Percentiles rank a stretch among this genome's conserved stretches.
phyloP scores from a whole-genome alignment of 1,140 invertebrate species.

The Drosophila repleta region DNA sequence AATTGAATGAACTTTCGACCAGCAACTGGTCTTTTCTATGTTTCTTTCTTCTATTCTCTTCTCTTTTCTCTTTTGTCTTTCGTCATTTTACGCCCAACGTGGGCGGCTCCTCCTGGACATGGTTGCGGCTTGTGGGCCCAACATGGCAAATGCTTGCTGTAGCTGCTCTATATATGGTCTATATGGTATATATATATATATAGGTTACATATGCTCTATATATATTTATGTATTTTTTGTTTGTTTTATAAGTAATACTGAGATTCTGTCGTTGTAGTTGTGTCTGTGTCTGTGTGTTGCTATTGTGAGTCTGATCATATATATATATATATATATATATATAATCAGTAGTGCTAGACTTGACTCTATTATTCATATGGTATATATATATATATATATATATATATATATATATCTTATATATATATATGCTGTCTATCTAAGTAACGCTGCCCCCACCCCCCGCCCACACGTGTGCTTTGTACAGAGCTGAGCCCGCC shows the following conservation, averaged over 20 bases:
- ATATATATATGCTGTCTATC: conserved; percentile 20
- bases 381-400: too few species aligned
- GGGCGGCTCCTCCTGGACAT: conserved; percentile 9
- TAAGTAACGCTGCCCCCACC: conserved; percentile 64
- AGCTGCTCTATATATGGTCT: background rate
- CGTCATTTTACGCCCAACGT: conserved; percentile 30
- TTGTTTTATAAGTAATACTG: conserved; percentile 69
- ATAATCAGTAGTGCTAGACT: too few species aligned
- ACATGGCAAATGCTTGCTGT: conserved; percentile 39
- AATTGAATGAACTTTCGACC: background rate
- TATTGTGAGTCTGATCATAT: background rate
- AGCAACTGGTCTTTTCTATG: background rate
- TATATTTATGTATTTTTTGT: conserved; percentile 16
- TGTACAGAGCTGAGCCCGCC: conserved; percentile 49
- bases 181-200: too few species aligned
- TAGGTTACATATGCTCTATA: conserved; percentile 28
- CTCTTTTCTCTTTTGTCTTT: too few species aligned
- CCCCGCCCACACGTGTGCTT: conserved; percentile 20
- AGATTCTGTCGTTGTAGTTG: conserved; percentile 74
- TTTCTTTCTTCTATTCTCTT: too few species aligned
- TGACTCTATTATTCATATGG: too few species aligned
- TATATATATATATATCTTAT: background rate
- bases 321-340: too few species aligned
- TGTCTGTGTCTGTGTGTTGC: conserved; percentile 36
- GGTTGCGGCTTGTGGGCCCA: conserved; percentile 4